Evolutionary conservation across 2,113 vertebrate genomes (phyloP), one percentile per base, ranked within the genome.

Genomic region (Aphelocoma coerulescens): DNA sequence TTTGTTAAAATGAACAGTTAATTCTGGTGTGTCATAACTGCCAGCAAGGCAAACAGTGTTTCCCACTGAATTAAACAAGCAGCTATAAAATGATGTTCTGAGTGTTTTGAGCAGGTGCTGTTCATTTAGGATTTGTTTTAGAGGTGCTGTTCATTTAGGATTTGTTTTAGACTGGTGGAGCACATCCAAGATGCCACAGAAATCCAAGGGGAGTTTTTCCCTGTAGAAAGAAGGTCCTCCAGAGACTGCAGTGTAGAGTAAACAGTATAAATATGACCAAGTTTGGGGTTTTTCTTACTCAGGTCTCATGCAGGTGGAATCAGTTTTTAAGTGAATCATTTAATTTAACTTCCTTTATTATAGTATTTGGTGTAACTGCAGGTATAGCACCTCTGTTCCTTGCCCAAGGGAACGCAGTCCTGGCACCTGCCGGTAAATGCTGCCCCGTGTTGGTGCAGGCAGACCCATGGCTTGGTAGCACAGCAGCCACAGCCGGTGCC

Each of bases 351-450:
- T 49, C 33, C 30, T 52, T 71, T 46, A 21, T 85, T 59, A 4
- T 2, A 55, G 48, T 46, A 55, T 66, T 5, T 23, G 21, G 14
- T 69, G 33, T 59, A 27, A 62, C 9, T 85, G 44, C 27, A 52
- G 49, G 8, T 73, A 4, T 7, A 6, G 39, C 51, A 44, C 48
- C 58, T 52, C 7, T 68, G 37, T 61, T 49, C 30, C 21, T 69
- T 0, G 0, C 65, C 57, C 1, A 2, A 66, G 66, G 66, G 27
- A 75, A 3, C 0, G 0, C 46, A 13, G 30, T 57, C 6, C 22
- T 54, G 55, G 16, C 30, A 21, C 35, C 44, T 46, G 30, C 17
- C 43, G 39, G 4, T 26, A 13, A 61, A 13, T 49, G 43, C 43
- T 54, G 26, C 12, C 48, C 66, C 7, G 16, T 16, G 11, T 46